Evolutionary conservation across 2,888 invertebrate species (phyloP).

Genomic region (Pristionchus fissidentatus): DNA sequence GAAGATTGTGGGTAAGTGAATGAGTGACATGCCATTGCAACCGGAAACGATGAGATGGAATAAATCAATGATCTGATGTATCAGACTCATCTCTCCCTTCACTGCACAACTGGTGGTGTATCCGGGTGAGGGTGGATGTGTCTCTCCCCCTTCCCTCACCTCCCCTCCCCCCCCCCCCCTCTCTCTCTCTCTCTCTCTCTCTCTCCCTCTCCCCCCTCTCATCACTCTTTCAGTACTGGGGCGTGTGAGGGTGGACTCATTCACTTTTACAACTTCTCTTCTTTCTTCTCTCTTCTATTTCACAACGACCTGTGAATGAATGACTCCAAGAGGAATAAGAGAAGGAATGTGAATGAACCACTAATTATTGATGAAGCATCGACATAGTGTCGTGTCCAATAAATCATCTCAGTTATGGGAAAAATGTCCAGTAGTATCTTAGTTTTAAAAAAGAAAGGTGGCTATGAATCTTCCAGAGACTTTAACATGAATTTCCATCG

Average conservation of each 20-base stretch:
- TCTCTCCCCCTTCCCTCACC: background rate
- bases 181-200: conserved; percentile 4
- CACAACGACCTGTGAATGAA: conserved; percentile 7
- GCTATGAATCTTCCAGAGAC: too few species aligned
- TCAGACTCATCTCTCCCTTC: background rate
- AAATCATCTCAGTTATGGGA: too few species aligned
- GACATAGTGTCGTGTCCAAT: too few species aligned
- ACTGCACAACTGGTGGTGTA: conserved; percentile 12
- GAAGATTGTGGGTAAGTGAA: background rate
- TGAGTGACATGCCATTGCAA: background rate
- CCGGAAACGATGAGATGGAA: background rate
- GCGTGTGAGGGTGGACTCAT: conserved; percentile 41
- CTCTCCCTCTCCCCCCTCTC: conserved; percentile 6
- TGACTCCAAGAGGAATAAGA: background rate
- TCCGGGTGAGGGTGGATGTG: conserved; percentile 42
- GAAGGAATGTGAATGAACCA: background rate
- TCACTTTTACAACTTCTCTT: conserved; percentile 15
- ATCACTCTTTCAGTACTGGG: background rate
- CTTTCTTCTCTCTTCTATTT: background rate
- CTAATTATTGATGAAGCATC: too few species aligned
- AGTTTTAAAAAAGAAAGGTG: too few species aligned
- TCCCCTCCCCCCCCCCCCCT: background rate
- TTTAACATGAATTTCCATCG: too few species aligned
- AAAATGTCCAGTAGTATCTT: too few species aligned
- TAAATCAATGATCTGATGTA: background rate